These are phyloP conservation scores for Subacronicta megacephala DNA, from an alignment of 2,888 invertebrate genomes.

Conservation along the genomic window DNA sequence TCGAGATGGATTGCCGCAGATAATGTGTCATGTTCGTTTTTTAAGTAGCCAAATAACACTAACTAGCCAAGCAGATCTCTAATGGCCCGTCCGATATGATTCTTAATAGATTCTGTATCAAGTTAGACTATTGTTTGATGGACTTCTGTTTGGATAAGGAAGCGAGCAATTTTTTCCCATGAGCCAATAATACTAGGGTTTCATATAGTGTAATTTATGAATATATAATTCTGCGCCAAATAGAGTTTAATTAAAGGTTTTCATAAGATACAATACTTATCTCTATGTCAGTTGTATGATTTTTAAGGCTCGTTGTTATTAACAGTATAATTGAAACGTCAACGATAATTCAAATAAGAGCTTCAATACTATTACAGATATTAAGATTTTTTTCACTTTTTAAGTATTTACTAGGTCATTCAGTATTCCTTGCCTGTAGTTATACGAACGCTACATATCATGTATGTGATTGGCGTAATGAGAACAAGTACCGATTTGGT, in stretches of 20 bases:
- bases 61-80: conserved; percentile 73
- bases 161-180: neutral
- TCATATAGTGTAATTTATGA: neutral
- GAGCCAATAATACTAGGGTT: neutral
- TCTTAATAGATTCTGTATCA: conserved; percentile 55
- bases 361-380: neutral
- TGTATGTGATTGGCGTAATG: conserved; percentile 84
- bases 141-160: conserved; percentile 28
- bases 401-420: neutral
- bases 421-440: conserved; percentile 13
- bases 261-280: neutral
- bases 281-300: neutral
- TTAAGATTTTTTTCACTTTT: neutral
- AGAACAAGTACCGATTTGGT: conserved; percentile 86
- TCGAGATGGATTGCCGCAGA: conserved; percentile 81
- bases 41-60: conserved; percentile 77
- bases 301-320: neutral
- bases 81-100: conserved; percentile 73
- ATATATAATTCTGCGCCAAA: neutral
- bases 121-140: conserved; percentile 13
- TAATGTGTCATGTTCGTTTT: conserved; percentile 82
- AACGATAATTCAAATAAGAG: neutral
- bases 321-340: too few relatives aligned
- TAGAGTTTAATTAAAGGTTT: neutral
- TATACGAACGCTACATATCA: conserved; percentile 37